phyloP scores from a whole-genome alignment of 2,113 vertebrate genomes.

The Macrotus californicus region DNA sequence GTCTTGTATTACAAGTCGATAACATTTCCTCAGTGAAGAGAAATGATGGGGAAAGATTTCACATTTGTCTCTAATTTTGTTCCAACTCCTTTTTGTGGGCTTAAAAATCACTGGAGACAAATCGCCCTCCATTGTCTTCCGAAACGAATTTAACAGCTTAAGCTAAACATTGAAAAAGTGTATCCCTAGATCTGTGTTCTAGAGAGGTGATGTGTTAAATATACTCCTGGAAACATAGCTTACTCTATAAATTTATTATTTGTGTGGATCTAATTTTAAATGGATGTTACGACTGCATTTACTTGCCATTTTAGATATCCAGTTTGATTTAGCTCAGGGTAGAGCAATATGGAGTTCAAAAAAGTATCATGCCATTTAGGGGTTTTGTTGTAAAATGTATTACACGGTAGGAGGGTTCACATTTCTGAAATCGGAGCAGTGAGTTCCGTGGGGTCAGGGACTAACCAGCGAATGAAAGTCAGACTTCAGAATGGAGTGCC shows the following conservation, averaged over 20 bases:
- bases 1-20: background rate
- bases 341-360: background rate
- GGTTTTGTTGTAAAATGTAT: slow-evolving; percentile 26
- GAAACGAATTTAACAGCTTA: slow-evolving; percentile 70
- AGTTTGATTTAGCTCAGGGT: slow-evolving; percentile 41
- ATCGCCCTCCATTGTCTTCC: background rate
- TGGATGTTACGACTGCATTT: slow-evolving; percentile 35
- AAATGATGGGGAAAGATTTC: background rate
- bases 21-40: background rate
- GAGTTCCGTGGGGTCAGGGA: slow-evolving; percentile 77
- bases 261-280: slow-evolving; percentile 47
- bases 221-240: background rate
- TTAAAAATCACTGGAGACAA: slow-evolving; percentile 17
- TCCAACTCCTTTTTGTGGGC: slow-evolving; percentile 15
- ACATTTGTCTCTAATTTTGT: slow-evolving; percentile 64
- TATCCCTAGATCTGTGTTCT: background rate
- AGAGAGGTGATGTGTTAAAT: background rate
- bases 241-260: slow-evolving; percentile 5
- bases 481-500: slow-evolving; percentile 79
- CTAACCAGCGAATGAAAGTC: slow-evolving; percentile 81
- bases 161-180: slow-evolving; percentile 45
- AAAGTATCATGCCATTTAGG: slow-evolving; percentile 31
- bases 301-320: slow-evolving; percentile 39
- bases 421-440: slow-evolving; percentile 64
- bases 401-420: slow-evolving; percentile 40